These are phyloP conservation scores for Monodelphis domestica DNA, from an alignment of 2,797 vertebrate genomes.

Conservation along the genomic window DNA sequence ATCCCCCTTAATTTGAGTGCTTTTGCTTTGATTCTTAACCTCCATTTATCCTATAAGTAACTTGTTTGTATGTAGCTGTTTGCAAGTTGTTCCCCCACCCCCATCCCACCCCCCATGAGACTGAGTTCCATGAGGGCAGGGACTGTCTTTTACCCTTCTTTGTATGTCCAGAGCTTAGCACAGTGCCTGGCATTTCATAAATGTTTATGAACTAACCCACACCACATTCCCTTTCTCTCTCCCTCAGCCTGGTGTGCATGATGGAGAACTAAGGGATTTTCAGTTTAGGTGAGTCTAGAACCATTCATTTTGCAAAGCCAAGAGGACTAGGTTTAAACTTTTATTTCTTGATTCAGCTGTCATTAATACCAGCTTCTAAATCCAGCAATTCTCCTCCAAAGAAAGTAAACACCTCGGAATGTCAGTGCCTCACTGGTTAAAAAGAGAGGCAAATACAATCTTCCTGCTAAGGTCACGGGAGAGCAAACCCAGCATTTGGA, in stretches of 20 bases:
- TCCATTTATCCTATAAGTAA: neutral
- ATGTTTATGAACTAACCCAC: neutral
- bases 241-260: neutral
- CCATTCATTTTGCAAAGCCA: neutral
- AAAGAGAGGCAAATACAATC: neutral
- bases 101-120: too few species aligned
- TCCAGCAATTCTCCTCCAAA: constrained; percentile 18
- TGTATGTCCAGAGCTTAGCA: too few species aligned
- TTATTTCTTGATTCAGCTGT: constrained; percentile 20
- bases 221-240: neutral
- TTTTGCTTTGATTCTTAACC: neutral
- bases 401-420: constrained; percentile 14
- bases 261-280: too few species aligned
- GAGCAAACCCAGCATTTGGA: constrained; percentile 56
- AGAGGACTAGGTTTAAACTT: neutral
- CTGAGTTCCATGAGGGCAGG: neutral
- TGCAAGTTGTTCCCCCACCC: neutral
- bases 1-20: neutral
- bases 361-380: neutral
- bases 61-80: neutral
- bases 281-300: too few species aligned
- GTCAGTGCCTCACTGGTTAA: constrained; percentile 51
- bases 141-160: neutral
- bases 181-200: neutral
- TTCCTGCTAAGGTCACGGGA: neutral